These are phyloP conservation scores for Xenopus petersii DNA, from an alignment of 2,797 vertebrate species.

Conservation along the genomic window DNA sequence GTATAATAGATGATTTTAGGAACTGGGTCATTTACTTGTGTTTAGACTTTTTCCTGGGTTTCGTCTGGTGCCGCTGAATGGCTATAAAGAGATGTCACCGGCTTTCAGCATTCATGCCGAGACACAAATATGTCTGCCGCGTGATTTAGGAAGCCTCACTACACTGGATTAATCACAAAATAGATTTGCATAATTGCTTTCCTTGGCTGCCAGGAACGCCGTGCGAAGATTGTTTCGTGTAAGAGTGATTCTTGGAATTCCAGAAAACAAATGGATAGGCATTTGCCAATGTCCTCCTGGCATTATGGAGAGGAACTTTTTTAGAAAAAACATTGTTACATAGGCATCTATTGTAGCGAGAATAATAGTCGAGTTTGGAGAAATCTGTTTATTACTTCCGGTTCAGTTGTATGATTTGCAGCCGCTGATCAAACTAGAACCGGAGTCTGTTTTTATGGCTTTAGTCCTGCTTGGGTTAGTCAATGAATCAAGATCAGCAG, in stretches of 20 bases:
- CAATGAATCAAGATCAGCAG: too few relatives aligned
- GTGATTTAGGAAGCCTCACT: slow-evolving; percentile 33
- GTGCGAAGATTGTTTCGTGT: neutral
- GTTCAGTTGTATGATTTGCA: too few relatives aligned
- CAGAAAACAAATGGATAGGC: neutral
- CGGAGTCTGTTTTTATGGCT: too few relatives aligned
- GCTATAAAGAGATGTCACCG: slow-evolving; percentile 40
- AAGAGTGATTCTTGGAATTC: slow-evolving; percentile 6
- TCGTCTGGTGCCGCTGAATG: slow-evolving; percentile 33
- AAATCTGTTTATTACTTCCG: too few relatives aligned
- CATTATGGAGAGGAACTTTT: neutral
- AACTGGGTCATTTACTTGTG: slow-evolving; percentile 49
- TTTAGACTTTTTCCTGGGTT: slow-evolving; percentile 27
- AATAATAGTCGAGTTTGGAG: too few relatives aligned
- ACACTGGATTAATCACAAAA: slow-evolving; percentile 47
- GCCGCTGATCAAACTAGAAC: too few relatives aligned
- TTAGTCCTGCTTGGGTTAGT: too few relatives aligned
- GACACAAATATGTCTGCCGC: slow-evolving; percentile 27
- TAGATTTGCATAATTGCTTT: slow-evolving; percentile 44
- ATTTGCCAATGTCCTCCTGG: neutral
- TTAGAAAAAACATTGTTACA: too few relatives aligned
- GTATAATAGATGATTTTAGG: slow-evolving; percentile 34
- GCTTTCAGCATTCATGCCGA: slow-evolving; percentile 17
- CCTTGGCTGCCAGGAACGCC: slow-evolving; percentile 24
- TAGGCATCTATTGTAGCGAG: too few relatives aligned